phyloP scores from a whole-genome alignment of 2,113 vertebrate genomes.

The Camelus bactrianus region DNA sequence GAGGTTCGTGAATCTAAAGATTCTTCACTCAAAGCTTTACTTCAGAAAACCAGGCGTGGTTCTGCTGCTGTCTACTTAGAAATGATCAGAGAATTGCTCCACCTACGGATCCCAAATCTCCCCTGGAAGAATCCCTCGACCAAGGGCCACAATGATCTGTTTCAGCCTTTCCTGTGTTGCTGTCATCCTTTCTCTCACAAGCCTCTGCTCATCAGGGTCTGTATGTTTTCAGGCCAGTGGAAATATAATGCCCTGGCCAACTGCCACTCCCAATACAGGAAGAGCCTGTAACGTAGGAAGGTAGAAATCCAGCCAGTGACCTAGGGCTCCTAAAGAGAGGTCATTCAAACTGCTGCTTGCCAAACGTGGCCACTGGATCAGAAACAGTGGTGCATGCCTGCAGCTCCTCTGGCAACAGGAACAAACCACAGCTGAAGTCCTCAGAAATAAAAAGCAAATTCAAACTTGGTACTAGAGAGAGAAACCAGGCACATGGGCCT shows the following conservation, averaged over 20 bases:
- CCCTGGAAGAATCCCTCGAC: constrained; percentile 17
- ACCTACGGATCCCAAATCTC: not conserved
- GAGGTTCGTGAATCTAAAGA: constrained; percentile 36
- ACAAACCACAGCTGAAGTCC: constrained; percentile 79
- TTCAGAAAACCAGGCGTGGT: constrained; percentile 38
- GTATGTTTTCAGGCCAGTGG: constrained; percentile 79
- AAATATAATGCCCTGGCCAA: constrained; percentile 82
- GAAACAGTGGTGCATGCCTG: constrained; percentile 79
- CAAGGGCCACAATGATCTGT: not conserved
- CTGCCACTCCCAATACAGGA: constrained; percentile 80
- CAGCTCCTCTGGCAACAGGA: constrained; percentile 66
- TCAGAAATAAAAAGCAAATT: constrained; percentile 77
- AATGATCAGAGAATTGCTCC: not conserved
- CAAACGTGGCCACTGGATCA: constrained; percentile 80
- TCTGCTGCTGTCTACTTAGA: constrained; percentile 60
- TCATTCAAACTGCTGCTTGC: constrained; percentile 78
- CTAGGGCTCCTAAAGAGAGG: constrained; percentile 77
- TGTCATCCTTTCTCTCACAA: constrained; percentile 32
- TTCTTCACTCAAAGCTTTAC: constrained; percentile 48
- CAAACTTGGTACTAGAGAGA: constrained; percentile 69
- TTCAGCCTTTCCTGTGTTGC: constrained; percentile 53
- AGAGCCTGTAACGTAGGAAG: constrained; percentile 72
- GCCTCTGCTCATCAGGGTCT: constrained; percentile 70
- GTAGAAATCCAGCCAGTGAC: constrained; percentile 73
- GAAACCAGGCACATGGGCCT: constrained; percentile 74